Conservation (phyloP, 2,797 vertebrate genomes). For the Muraenolepis orangiensis region DNA sequence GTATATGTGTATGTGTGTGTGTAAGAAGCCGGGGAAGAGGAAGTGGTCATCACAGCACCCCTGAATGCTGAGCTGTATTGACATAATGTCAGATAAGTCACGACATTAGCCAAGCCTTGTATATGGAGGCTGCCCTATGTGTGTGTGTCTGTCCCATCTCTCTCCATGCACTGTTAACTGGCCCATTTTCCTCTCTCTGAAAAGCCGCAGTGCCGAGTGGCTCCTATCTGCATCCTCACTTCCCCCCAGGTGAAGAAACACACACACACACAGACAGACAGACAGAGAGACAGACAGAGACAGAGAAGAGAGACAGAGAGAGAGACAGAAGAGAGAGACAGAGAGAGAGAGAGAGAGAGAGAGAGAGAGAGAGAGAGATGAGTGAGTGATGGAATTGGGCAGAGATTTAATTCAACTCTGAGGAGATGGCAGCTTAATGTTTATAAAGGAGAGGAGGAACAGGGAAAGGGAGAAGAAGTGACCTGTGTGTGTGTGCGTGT, state of each 20-base stretch:
- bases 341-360: no score
- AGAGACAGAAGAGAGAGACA: no score
- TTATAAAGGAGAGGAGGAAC: conserved; percentile 52
- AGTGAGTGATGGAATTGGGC: conserved; percentile 58
- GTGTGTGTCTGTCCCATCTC: not conserved
- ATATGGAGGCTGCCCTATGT: no score
- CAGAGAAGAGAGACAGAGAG: no score
- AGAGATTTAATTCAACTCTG: conserved; percentile 67
- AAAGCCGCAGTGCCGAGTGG: not conserved
- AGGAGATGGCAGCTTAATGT: conserved; percentile 65
- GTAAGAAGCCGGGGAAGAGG: no score
- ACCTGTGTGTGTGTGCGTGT: not conserved
- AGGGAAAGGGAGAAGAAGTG: not conserved
- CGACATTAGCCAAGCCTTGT: no score
- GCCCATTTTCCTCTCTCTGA: conserved; percentile 12
- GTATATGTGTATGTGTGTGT: not conserved
- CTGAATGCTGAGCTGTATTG: no score
- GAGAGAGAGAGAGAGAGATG: conserved; percentile 21
- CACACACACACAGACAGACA: not conserved
- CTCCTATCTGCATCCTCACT: conserved; percentile 32
- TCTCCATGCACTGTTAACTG: conserved; percentile 11
- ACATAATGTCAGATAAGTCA: not conserved
- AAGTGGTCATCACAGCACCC: no score
- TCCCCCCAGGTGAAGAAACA: not conserved
- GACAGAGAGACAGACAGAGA: no score